Base-by-base conservation (phyloP, 2,113 vertebrate genomes). In the Morone chrysops region DNA sequence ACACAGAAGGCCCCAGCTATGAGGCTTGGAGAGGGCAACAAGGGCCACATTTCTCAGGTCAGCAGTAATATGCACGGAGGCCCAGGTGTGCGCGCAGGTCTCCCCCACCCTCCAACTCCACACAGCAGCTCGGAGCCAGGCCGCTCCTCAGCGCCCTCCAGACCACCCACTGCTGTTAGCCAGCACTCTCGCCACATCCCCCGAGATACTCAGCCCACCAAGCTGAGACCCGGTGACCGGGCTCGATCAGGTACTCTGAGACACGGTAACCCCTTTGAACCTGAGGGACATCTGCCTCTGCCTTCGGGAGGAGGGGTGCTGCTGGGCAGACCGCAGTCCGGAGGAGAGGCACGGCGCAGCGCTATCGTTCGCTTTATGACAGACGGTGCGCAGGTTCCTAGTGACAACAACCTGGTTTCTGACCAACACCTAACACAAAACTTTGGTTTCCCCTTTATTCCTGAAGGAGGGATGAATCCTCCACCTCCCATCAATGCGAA, bases 351-450 rank as follows among this genome's bases (percentile, higher is more conserved):
- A 0, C 96, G 98, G 48, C 96, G 97, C 91, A 95, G 97, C 86
- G 96, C 97, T 69, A 99, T 99, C 6, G 97, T 99, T 48, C 97
- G 98, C 69, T 99, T 99, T 67, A 99, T 98, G 98, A 86, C 97
- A 0, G 98, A 99, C 6, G 92, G 95, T n/a, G 91, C 96, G 69
- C 98, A 98, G 89, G 96, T 97, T 53, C 93, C 97, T 13, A 93
- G 95, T 0, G 98, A 99, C 48, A 97, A 98, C 76, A 97, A 97
- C 9, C 51, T 96, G 0, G 93, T 96, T 48, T 92, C 97, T 22
- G 98, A 99, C 76, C 98, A 99, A 82, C 98, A 99, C 0, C 92
- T 99, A 0, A 93, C 97, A 17, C 98, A 99, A 89, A 99, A 99
- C 89, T 99, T 99, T 91, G 96, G 97, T 63, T 99, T 99, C 87